Evolutionary conservation across 2,113 vertebrate genomes (phyloP), one percentile per base, ranked within the genome.

Genomic region (Salminus brasiliensis): DNA sequence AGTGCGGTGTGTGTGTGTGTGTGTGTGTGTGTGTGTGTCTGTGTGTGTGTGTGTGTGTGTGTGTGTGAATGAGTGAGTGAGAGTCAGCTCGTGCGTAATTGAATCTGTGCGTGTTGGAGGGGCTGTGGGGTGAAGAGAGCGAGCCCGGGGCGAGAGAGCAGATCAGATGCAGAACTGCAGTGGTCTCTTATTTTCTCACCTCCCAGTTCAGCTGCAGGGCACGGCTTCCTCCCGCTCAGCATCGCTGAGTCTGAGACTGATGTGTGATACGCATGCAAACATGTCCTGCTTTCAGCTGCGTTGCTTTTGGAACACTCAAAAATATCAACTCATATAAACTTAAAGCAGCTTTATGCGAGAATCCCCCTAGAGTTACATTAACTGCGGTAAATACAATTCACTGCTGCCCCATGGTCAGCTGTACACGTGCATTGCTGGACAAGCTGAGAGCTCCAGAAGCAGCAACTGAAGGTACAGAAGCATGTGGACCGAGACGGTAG

Each of bases 61-160:
- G 69, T 18, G 47, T 32, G 69, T 29, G 69, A 72, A 32, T 29
- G 45, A 72, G 70, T 32, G 18, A 53, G 47, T 36, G 23, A 76
- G 70, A 82, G 72, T 47, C 39, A 71, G 29, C 45, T 74, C 47
- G 81, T 70, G 41, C 72, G 83, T 84, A 72, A 79, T 60, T 76
- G 74, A 78, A 74, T 27, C 25, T 78, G 65, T 16, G 41, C 7
- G 41, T 43, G 34, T 36, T 36, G 34, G 34, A 36, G 43, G 62
- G 15, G 29, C 2, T 10, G 2, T 4, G 62, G 27, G 16, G 12
- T 39, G 12, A 18, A 13, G 29, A 29, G 57, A 8, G n/a, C 1
- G 16, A 21, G 47, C 0, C 7, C 4, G 45, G 11, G 45, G 11
- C 2, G 11, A 11, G 11, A 11, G 11, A 11, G 2, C 4, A 4